Conservation (phyloP, 1,140 invertebrate genomes). For the Drosophila melanica region DNA sequence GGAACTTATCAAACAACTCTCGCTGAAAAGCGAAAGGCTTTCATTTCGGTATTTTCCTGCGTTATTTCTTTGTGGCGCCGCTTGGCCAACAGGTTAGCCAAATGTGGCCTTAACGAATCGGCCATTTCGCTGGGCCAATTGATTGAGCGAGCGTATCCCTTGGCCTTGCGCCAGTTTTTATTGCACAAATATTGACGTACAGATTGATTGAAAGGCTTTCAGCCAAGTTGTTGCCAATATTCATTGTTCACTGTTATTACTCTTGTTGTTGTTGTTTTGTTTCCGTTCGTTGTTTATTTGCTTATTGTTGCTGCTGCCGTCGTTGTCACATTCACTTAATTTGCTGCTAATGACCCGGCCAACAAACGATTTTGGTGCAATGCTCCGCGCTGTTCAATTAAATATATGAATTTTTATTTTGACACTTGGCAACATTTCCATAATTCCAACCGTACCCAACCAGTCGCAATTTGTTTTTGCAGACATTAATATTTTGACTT, state of each 20-base stretch:
- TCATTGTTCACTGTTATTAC: not conserved
- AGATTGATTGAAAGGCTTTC: conserved; percentile 56
- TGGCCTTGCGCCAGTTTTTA: conserved; percentile 58
- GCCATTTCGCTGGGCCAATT: conserved; percentile 36
- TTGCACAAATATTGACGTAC: conserved; percentile 62
- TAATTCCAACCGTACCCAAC: conserved; percentile 26
- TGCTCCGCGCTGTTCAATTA: conserved; percentile 32
- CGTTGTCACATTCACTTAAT: conserved; percentile 49
- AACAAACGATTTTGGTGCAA: conserved; percentile 36
- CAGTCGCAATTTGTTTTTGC: conserved; percentile 33
- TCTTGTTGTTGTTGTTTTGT: conserved; percentile 3
- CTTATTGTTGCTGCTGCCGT: conserved; percentile 11
- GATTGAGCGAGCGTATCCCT: conserved; percentile 30
- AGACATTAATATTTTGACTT: conserved; percentile 33
- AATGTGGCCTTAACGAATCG: conserved; percentile 38
- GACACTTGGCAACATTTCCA: conserved; percentile 27
- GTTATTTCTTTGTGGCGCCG: conserved; percentile 40
- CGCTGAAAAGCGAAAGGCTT: conserved; percentile 40
- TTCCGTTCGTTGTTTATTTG: conserved; percentile 24
- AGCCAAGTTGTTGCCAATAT: conserved; percentile 3
- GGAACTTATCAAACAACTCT: not conserved
- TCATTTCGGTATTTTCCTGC: conserved; percentile 2
- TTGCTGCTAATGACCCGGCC: conserved; percentile 48
- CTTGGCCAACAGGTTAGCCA: conserved; percentile 51
- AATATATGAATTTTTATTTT: conserved; percentile 39